These are phyloP conservation scores for Talpa occidentalis DNA, from an alignment of 2,113 vertebrate genomes.

Conservation along the genomic window DNA sequence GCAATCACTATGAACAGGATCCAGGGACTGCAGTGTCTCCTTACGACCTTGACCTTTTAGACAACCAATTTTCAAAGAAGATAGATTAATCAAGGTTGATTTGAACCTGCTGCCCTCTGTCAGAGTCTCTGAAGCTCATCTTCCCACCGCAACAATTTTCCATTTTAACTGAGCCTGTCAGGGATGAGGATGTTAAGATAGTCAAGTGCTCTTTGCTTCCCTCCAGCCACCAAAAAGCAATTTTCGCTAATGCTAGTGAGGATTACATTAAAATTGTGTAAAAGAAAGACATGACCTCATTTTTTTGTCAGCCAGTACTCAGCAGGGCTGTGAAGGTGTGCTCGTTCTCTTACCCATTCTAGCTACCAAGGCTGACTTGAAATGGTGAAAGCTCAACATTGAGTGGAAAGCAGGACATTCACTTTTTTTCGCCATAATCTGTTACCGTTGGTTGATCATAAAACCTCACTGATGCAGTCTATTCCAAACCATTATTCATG, in stretches of 20 bases:
- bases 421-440: background rate
- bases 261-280: conserved; percentile 72
- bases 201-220: conserved; percentile 77
- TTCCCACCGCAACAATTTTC: conserved; percentile 86
- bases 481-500: conserved; percentile 28
- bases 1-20: conserved; percentile 55
- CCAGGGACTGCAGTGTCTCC: conserved; percentile 34
- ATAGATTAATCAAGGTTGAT: conserved; percentile 90
- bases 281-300: conserved; percentile 61
- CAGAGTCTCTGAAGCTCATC: conserved; percentile 86
- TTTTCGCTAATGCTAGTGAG: conserved; percentile 77
- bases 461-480: conserved; percentile 27
- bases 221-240: conserved; percentile 70
- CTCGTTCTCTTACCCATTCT: conserved; percentile 3
- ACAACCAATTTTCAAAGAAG: conserved; percentile 85
- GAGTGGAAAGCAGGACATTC: background rate
- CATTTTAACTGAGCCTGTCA: conserved; percentile 83
- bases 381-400: conserved; percentile 32
- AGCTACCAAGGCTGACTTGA: conserved; percentile 41
- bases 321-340: background rate
- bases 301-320: conserved; percentile 61
- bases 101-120: conserved; percentile 82
- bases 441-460: conserved; percentile 16
- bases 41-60: conserved; percentile 85
- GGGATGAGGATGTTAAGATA: conserved; percentile 85